These are phyloP conservation scores for Agrochola litura DNA, from an alignment of 2,888 invertebrate species.

Conservation along the genomic window DNA sequence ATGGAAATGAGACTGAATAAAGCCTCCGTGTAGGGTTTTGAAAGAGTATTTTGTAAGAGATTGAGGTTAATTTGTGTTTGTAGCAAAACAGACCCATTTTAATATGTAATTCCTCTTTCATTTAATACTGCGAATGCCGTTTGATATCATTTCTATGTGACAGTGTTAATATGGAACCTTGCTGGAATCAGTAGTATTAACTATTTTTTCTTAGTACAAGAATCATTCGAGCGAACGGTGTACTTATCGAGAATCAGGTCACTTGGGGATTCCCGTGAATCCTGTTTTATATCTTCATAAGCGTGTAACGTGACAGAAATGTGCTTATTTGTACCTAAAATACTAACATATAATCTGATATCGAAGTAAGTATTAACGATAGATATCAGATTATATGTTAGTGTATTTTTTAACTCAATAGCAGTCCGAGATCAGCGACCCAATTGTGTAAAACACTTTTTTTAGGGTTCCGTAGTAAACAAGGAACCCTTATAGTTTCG, in stretches of 20 bases:
- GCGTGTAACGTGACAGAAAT: not conserved
- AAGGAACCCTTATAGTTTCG: too few relatives aligned
- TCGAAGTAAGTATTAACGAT: not conserved
- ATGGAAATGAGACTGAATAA: slow-evolving; percentile 34
- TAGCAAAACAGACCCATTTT: slow-evolving; percentile 9
- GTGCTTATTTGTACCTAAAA: not conserved
- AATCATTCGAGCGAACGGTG: not conserved
- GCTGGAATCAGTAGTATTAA: not conserved
- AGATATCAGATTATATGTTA: too few relatives aligned
- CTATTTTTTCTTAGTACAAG: not conserved
- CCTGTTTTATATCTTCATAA: not conserved
- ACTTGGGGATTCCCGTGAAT: not conserved
- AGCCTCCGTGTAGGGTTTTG: slow-evolving; percentile 23
- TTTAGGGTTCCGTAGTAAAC: too few relatives aligned
- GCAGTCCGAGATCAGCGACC: too few relatives aligned
- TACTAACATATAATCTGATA: too few relatives aligned
- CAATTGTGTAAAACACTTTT: too few relatives aligned
- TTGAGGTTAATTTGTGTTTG: slow-evolving; percentile 48
- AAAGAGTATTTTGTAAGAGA: slow-evolving; percentile 31
- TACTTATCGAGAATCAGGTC: not conserved
- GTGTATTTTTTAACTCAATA: not conserved
- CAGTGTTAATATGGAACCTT: not conserved
- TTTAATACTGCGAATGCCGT: not conserved
- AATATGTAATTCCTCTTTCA: slow-evolving; percentile 10
- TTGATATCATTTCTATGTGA: not conserved